phyloP scores from a whole-genome alignment of 2,888 invertebrate species.

The Temnothorax ravouxi region DNA sequence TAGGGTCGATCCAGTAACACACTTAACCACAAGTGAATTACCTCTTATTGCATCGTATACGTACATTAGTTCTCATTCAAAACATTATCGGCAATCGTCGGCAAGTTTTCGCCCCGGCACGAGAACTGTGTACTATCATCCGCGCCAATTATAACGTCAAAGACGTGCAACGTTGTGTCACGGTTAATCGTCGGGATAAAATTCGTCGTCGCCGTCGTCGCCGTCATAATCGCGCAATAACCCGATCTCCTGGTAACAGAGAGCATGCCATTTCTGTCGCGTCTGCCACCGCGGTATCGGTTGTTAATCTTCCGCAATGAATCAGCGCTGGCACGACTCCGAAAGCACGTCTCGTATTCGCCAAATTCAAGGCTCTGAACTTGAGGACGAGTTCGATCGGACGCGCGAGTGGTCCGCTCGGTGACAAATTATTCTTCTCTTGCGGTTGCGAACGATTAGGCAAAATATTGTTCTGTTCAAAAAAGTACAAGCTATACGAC shows the following conservation, averaged over 20 bases:
- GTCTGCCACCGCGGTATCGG: constrained; percentile 44
- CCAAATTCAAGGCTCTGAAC: constrained; percentile 69
- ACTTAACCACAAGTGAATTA: constrained; percentile 50
- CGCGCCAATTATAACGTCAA: constrained; percentile 22
- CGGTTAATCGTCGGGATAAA: constrained; percentile 20
- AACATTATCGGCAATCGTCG: constrained; percentile 37
- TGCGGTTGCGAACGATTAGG: background rate
- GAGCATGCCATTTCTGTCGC: constrained; percentile 52
- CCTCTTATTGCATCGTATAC: constrained; percentile 46
- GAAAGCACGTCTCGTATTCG: constrained; percentile 49
- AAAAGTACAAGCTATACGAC: background rate
- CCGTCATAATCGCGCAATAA: constrained; percentile 17
- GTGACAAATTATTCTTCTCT: constrained; percentile 3
- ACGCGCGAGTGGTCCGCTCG: background rate
- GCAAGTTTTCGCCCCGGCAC: constrained; percentile 8
- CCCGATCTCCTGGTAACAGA: constrained; percentile 42
- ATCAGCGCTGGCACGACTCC: constrained; percentile 68
- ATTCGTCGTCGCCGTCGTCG: background rate
- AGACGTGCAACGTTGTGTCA: background rate
- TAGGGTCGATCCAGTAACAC: constrained; percentile 36
- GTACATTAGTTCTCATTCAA: constrained; percentile 42
- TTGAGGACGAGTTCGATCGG: constrained; percentile 48
- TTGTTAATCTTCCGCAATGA: constrained; percentile 66
- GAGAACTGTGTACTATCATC: constrained; percentile 2
- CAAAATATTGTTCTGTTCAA: background rate